These are phyloP conservation scores for Drosophila azteca DNA, from an alignment of 1,140 invertebrate genomes.

Conservation along the genomic window DNA sequence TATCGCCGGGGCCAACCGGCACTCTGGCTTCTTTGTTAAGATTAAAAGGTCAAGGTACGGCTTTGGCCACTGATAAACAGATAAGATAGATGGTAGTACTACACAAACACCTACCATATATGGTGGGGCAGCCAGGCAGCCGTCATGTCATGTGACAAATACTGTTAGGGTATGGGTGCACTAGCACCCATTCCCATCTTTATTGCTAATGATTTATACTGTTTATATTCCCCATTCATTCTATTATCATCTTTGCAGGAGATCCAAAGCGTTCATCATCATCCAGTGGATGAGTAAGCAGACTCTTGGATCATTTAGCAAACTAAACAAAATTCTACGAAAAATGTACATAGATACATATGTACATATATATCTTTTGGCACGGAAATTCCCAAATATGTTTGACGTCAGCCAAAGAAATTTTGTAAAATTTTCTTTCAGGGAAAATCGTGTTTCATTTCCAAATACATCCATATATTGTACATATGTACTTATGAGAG, in stretches of 20 bases:
- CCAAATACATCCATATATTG: background rate
- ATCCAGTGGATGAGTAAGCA: slow-evolving; percentile 49
- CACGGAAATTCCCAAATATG: slow-evolving; percentile 65
- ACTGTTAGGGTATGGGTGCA: no score
- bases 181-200: no score
- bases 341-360: slow-evolving; percentile 32
- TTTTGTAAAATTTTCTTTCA: slow-evolving; percentile 33
- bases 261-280: slow-evolving; percentile 7
- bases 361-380: slow-evolving; percentile 37
- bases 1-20: slow-evolving; percentile 26
- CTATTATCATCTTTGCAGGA: slow-evolving; percentile 8
- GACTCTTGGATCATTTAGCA: slow-evolving; percentile 26
- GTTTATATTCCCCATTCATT: no score
- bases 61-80: slow-evolving; percentile 20
- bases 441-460: slow-evolving; percentile 25
- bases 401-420: slow-evolving; percentile 62
- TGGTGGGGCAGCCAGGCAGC: background rate
- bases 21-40: slow-evolving; percentile 19
- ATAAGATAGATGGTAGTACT: slow-evolving; percentile 54
- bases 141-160: no score
- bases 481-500: slow-evolving; percentile 7
- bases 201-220: no score
- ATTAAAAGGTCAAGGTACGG: slow-evolving; percentile 67
- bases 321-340: slow-evolving; percentile 26
- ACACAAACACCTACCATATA: slow-evolving; percentile 6